Evolutionary conservation across 2,888 invertebrate genomes (phyloP).

Genomic region (Nysson spinosus): DNA sequence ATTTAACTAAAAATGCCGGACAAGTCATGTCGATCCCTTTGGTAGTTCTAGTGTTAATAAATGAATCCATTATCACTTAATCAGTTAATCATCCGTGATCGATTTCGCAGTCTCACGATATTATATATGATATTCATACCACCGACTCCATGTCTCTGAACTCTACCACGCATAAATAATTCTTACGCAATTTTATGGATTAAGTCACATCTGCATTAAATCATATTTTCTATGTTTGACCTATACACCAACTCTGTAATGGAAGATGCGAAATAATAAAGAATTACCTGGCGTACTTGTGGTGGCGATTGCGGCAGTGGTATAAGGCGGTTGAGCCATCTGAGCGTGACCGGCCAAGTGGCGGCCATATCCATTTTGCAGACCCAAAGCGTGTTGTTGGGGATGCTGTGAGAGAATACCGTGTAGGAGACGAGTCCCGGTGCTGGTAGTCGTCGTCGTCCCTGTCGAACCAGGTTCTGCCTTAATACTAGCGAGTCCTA

Average conservation of each 20-base stretch:
- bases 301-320: constrained; percentile 75
- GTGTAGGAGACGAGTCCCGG: constrained; percentile 79
- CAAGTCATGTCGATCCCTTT: too few relatives aligned
- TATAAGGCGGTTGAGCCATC: constrained; percentile 83
- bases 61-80: too few relatives aligned
- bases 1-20: too few relatives aligned
- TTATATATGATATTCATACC: too few relatives aligned
- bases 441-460: constrained; percentile 63
- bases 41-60: too few relatives aligned
- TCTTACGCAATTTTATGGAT: too few relatives aligned
- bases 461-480: constrained; percentile 73
- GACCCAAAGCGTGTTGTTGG: constrained; percentile 77
- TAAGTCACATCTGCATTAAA: too few relatives aligned
- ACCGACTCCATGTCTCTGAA: too few relatives aligned
- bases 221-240: too few relatives aligned
- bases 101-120: too few relatives aligned
- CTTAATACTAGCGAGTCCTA: constrained; percentile 72
- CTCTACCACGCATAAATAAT: too few relatives aligned
- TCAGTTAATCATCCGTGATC: too few relatives aligned
- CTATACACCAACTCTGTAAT: not conserved
- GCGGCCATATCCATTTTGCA: constrained; percentile 74
- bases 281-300: constrained; percentile 81
- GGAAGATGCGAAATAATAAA: not conserved
- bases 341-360: constrained; percentile 76
- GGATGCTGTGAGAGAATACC: constrained; percentile 82